Evolutionary conservation across 2,888 invertebrate species (phyloP), one percentile per base, ranked within the genome.

Genomic region (Colletes collaris): DNA sequence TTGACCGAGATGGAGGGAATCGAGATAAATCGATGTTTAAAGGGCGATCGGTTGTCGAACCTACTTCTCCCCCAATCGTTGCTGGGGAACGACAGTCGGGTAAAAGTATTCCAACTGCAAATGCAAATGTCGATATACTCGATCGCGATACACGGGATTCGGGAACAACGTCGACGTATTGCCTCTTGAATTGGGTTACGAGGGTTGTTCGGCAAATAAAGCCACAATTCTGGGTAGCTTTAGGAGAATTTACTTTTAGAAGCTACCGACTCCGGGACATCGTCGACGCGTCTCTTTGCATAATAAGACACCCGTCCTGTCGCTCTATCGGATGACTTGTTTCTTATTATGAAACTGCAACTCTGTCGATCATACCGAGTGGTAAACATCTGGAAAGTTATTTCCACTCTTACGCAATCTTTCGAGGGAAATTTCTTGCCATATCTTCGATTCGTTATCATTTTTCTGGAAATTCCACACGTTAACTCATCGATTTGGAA

Each of bases 1-100:
- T 78, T 78, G 78, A 75, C 78, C 69, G 76, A 76, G 63, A 75
- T 75, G 56, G 27, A 70, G 64, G 55, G 60, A 65, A 65, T 75
- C 68, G 53, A 59, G 53, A 64, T 60, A 56, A 65, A 75, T 69
- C 74, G 64, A 78, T 75, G 63, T 69, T n/a, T 64, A 60, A 75
- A 69, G 67, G 77, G 63, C 63, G 75, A 69, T 75, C 64, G 65
- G 76, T 76, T 67, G 56, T 76, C 76, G 59, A 63, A 56, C 71
- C 62, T 63, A 56, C 62, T 63, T 63, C 55, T 7, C 10, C 8
- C 40, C 13, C 13, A 58, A 58, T 66, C 40, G 37, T 19, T 13
- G 60, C 60, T 16, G 44, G 60, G 8, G 46, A 62, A 62, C 46
- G 67, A 72, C 58, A 46, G 67, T 44, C 50, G 13, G 67, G 19